A percentile compares a stretch with the other conserved stretches of the same genome.
phyloP scores from a whole-genome alignment of 2,113 vertebrate species.

The Urocynchramus pylzowi region DNA sequence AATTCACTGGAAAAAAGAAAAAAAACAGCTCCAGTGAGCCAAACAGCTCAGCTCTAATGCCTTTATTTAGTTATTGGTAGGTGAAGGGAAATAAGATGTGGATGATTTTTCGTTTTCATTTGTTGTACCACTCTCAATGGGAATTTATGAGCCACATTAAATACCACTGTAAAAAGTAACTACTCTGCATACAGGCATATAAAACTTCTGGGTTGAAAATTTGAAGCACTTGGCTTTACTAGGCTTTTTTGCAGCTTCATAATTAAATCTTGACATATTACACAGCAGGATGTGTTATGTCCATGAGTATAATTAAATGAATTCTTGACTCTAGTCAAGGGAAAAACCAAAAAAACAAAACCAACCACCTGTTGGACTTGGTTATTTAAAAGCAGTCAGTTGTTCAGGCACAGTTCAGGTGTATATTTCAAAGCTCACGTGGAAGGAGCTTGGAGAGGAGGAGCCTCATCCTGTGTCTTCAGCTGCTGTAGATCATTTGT shows the following conservation, averaged over 20 bases:
- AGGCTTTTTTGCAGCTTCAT: not conserved
- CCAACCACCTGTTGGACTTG: not conserved
- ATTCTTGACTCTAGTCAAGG: not conserved
- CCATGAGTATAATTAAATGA: not conserved
- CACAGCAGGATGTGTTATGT: not conserved
- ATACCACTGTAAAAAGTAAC: not conserved
- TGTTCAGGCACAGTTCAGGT: not conserved
- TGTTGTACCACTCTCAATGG: not conserved
- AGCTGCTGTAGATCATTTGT: not conserved
- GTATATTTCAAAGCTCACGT: not conserved
- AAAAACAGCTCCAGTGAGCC: not conserved
- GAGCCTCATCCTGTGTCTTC: not conserved
- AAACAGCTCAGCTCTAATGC: not conserved
- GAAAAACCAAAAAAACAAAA: not conserved
- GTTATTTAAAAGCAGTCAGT: not conserved
- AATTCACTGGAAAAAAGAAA: not conserved
- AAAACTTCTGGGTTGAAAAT: not conserved
- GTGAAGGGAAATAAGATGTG: not conserved
- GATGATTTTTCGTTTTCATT: not conserved
- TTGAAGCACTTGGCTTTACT: not conserved
- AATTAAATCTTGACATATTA: not conserved
- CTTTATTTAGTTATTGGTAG: not conserved
- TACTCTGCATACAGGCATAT: not conserved
- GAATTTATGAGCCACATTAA: not conserved
- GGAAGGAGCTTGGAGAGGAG: not conserved